These are phyloP conservation scores for Syrrhaptes paradoxus DNA, from an alignment of 2,113 vertebrate species.

Conservation along the genomic window DNA sequence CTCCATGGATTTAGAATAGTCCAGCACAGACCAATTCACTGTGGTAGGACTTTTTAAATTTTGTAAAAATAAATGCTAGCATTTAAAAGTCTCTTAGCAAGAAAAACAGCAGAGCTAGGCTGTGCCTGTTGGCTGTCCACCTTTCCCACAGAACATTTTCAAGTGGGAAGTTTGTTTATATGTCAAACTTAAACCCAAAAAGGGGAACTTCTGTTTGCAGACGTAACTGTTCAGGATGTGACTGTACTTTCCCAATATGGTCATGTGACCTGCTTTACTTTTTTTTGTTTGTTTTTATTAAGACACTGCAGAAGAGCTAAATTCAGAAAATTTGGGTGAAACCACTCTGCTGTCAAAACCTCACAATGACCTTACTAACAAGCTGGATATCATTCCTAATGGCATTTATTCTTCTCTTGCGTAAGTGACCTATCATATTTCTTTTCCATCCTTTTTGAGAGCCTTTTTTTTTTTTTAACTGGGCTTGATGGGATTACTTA, in stretches of 20 bases:
- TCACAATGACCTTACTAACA: slow-evolving; percentile 3
- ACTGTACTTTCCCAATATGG: background rate
- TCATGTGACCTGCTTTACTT: background rate
- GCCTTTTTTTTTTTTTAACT: too few relatives aligned
- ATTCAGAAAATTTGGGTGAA: background rate
- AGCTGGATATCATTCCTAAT: background rate
- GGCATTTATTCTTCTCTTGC: background rate
- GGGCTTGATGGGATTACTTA: background rate
- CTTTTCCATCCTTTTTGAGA: background rate
- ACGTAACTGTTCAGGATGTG: slow-evolving; percentile 32
- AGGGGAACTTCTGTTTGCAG: background rate
- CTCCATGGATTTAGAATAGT: background rate
- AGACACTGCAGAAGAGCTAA: background rate
- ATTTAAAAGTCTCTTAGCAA: background rate
- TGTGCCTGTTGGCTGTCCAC: background rate
- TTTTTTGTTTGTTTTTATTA: background rate
- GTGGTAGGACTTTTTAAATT: accelerated
- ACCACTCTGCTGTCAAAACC: background rate
- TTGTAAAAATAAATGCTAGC: background rate
- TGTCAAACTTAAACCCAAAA: background rate
- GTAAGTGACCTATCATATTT: slow-evolving; percentile 18
- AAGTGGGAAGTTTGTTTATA: background rate
- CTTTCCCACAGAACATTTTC: background rate
- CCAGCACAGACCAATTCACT: background rate
- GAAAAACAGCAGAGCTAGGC: background rate